Evolutionary conservation across 2,113 vertebrate species (phyloP).

Genomic region (Carassius auratus): DNA sequence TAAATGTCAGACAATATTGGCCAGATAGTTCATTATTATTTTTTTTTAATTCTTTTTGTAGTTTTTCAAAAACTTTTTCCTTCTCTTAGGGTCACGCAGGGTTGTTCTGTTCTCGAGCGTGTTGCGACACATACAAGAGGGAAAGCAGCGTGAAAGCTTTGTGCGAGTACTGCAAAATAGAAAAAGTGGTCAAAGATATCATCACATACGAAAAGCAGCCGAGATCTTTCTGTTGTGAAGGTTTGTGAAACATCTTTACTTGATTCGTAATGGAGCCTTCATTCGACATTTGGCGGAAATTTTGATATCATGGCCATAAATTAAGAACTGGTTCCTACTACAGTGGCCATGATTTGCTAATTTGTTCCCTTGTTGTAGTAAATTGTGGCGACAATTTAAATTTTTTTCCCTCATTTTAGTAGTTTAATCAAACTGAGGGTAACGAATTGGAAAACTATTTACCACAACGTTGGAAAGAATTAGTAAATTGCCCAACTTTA

Average conservation of each 20-base stretch:
- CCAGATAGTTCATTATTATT: not conserved
- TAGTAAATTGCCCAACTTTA: too few relatives aligned
- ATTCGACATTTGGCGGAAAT: too few relatives aligned
- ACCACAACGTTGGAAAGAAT: too few relatives aligned
- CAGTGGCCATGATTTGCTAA: too few relatives aligned
- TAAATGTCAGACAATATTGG: not conserved
- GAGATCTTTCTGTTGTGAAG: slow-evolving; percentile 89
- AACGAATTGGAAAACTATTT: not conserved
- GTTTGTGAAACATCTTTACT: slow-evolving; percentile 70
- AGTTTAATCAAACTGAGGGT: not conserved
- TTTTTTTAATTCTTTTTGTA: not conserved
- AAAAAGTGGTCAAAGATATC: slow-evolving; percentile 88
- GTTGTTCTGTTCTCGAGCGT: slow-evolving; percentile 89
- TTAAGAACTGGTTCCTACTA: not conserved
- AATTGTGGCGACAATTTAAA: too few relatives aligned
- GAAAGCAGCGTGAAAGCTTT: slow-evolving; percentile 80
- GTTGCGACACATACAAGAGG: slow-evolving; percentile 91
- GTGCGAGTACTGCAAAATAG: slow-evolving; percentile 90
- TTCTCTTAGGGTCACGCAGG: slow-evolving; percentile 83
- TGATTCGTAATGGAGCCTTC: too few relatives aligned
- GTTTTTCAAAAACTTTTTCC: not conserved
- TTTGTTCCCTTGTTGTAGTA: too few relatives aligned
- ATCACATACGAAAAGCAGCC: slow-evolving; percentile 84
- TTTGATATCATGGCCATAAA: not conserved
- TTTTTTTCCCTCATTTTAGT: too few relatives aligned